Base-by-base conservation (phyloP, 2,888 invertebrate genomes). In the Drosophila mimica region DNA sequence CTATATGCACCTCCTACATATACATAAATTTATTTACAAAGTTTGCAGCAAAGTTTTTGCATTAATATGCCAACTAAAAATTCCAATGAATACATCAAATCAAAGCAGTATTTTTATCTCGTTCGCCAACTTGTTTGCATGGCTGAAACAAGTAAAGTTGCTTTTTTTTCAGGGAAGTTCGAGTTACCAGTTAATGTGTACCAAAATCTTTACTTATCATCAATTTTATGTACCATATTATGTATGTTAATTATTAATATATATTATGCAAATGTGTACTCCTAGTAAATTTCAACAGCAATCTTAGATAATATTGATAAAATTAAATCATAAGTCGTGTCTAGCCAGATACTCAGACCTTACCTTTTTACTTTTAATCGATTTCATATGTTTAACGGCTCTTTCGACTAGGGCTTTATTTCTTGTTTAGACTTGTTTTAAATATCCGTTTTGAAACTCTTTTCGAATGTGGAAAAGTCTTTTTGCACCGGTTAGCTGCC, bases 1-100 rank as follows among this genome's bases (percentile, higher is more conserved):
- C n/a, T 15, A 33, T 13, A 56, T n/a, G 52, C 9, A 38, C 38
- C 25, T 13, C 4, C 8, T n/a, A 40, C 36, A 25, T 28, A 15
- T 53, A 57, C 36, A 53, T 34, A 36, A 30, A 59, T 43, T 30
- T 60, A 52, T 57, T 38, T 60, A 54, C 38, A 52, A n/a, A 51
- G 49, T 66, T 36, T 15, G 11, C 31, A 17, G 34, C 25, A 52
- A 77, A 74, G 46, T 78, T 77, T 74, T 49, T 36, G 62, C 54
- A 72, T 72, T 52, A 61, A 70, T 74, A 64, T 67, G 57, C 66
- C 38, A 17, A 62, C 67, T 62, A 46, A 49, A 70, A 56, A 74
- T 52, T 66, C 17, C 61, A 72, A 72, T 72, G 57, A 64, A 48
- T 61, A 38, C 28, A 52, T 31, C 28, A 51, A 64, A 74, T 59